Base-by-base conservation (phyloP, 2,797 vertebrate species). In the Euphonia xanthogaster region DNA sequence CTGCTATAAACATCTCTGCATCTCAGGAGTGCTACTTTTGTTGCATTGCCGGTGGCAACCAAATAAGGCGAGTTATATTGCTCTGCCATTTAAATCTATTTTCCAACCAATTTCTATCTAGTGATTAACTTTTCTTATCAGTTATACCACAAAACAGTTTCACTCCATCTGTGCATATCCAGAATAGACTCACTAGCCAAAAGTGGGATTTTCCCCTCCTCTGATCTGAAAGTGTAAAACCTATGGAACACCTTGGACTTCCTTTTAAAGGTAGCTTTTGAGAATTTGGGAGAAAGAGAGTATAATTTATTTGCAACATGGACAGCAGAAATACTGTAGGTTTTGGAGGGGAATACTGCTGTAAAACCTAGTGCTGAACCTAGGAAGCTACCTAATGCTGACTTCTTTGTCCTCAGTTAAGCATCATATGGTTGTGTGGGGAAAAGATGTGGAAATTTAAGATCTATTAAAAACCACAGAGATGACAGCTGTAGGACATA, bases 21-120 rank as follows among this genome's bases (percentile, higher is more conserved):
- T 93, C 94, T 96, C 87, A 78, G 90, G 95, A 95, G 94, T 78
- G 87, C 79, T 91, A 54, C 93, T 90, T 92, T 40, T 67, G 86
- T 93, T 96, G 90, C 83, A 76, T 92, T 96, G 93, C 92, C 33
- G 0, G 48, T 95, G 90, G 93, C 94, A 93, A 91, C 86, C 88
- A 82, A 97, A 79, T 84, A 92, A 94, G 90, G 83, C 55, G 39
- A 95, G 84, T 94, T 95, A 84, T 70, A 88, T 86, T 92, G 47
- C 90, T 94, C 55, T 88, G 67, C 85, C 86, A 92, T 96, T 96
- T 95, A 96, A 94, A 97, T 94, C 92, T 96, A 94, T 96, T 97
- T 97, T 93, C 88, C 71, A 82, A 76, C 80, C 77, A 86, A 82
- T 96, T 96, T 96, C 94, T 96, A 79, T 82, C 83, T 87, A 81